Base-by-base conservation (phyloP, 2,797 vertebrate species). In the Acipenser oxyrinchus region DNA sequence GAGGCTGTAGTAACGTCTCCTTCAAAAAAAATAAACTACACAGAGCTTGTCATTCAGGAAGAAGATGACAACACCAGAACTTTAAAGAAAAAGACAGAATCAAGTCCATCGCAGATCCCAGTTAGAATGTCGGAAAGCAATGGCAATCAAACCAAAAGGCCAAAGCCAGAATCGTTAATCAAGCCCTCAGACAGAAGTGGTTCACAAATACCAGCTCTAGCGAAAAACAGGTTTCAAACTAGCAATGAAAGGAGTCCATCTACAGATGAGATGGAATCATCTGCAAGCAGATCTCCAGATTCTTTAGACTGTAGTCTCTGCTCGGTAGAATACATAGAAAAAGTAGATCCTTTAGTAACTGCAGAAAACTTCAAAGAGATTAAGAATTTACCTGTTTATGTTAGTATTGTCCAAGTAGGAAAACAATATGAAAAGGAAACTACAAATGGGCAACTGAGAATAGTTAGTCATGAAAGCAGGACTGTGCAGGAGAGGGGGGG, bases 351-450 rank as follows among this genome's bases (percentile, higher is more conserved):
- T 0, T 78, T 89, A 83, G 87, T 87, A 70, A 86, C 87, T 78
- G 82, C 86, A 64, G 94, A 96, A 76, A 90, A 87, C 71, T 92
- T 90, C 72, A 95, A 94, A 84, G 93, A 95, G 75, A 94, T 99
- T 76, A 97, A 95, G 88, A 94, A 94, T 48, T 86, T 99, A 73
- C 96, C 97, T 48, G 95, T 99, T 72, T 99, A 99, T 84, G 95
- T 99, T 79, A 98, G 93, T 80, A 95, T 98, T 74, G 89, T 91
- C 72, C 94, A 98, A 85, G 92, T 97, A 81, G 95, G 93, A 66
- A 97, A 98, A 77, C 95, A 97, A 60, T 95, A 93, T 75, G 96
- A 99, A 78, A 98, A 95, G 80, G 95, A 99, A 85, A 84, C 86
- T 1, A 82, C 83, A 15, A 84, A 82, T 0, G 90, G 92, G 49